These are phyloP conservation scores for Anaspis maculata DNA, from an alignment of 2,888 invertebrate genomes.

Conservation along the genomic window DNA sequence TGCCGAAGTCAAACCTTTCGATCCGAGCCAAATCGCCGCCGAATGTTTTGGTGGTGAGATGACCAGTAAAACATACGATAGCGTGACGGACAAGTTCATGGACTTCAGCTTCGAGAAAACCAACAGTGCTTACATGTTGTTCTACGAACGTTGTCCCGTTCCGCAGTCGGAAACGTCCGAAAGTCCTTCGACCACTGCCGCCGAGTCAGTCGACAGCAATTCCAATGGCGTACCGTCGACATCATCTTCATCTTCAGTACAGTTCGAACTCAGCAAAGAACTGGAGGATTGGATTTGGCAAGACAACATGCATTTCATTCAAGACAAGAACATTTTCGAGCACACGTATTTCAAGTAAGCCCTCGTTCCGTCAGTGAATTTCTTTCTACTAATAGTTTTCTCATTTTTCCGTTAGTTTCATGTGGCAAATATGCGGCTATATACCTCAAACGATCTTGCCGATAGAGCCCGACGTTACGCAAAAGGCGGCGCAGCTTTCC, in stretches of 20 bases:
- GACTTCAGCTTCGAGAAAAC: conserved; percentile 97
- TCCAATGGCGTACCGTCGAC: conserved; percentile 8
- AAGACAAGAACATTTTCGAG: conserved; percentile 93
- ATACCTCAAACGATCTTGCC: conserved; percentile 83
- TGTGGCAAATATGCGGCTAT: conserved; percentile 93
- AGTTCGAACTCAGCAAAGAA: conserved; percentile 63
- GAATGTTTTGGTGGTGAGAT: conserved; percentile 98
- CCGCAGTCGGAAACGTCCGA: conserved; percentile 35
- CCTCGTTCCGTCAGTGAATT: neutral
- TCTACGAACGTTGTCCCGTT: conserved; percentile 74
- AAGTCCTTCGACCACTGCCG: conserved; percentile 31
- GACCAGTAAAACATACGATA: conserved; percentile 95
- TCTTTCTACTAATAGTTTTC: conserved; percentile 3
- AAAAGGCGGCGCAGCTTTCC: conserved; percentile 78
- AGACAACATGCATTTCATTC: conserved; percentile 91
- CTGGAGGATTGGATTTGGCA: conserved; percentile 95
- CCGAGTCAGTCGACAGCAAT: conserved; percentile 20
- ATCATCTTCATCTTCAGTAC: too few species aligned
- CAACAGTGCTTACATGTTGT: conserved; percentile 95
- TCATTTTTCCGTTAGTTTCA: conserved; percentile 62
- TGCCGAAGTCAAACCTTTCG: conserved; percentile 90
- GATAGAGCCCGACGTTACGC: conserved; percentile 69
- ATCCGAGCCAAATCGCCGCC: conserved; percentile 87
- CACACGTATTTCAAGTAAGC: conserved; percentile 89
- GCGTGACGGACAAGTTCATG: conserved; percentile 94